phyloP scores from a whole-genome alignment of 2,113 vertebrate species.

The Procapra przewalskii region DNA sequence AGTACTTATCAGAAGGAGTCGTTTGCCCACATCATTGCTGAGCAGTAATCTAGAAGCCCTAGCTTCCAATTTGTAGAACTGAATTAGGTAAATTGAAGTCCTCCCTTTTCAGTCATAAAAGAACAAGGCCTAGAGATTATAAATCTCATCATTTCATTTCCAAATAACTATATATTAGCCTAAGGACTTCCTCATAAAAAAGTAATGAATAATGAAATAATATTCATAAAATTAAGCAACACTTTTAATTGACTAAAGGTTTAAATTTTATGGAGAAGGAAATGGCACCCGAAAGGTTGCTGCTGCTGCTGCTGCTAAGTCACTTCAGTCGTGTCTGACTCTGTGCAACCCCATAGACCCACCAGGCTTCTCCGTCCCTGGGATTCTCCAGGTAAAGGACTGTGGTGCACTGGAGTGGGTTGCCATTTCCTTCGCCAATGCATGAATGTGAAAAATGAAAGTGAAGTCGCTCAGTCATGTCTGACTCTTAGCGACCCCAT shows the following conservation, averaged over 20 bases:
- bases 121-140: background rate
- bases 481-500: too few species aligned
- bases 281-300: background rate
- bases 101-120: background rate
- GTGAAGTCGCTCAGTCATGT: too few species aligned
- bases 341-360: background rate
- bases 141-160: background rate
- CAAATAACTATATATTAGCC: background rate
- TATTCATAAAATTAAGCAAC: background rate
- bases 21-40: background rate
- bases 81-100: background rate
- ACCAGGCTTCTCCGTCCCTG: background rate
- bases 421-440: background rate
- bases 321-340: background rate
- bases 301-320: background rate
- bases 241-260: background rate
- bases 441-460: background rate
- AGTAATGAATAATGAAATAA: background rate
- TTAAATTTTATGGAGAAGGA: background rate
- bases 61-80: background rate
- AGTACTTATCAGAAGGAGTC: background rate
- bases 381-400: background rate
- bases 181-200: constrained; percentile 13
- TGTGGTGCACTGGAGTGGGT: background rate
- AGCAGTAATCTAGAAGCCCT: background rate